Evolutionary conservation across 35 echinoderm and acorn worm genomes (phyloP), one percentile per base, ranked within the genome.

Genomic region (Strongylocentrotus purpuratus): DNA sequence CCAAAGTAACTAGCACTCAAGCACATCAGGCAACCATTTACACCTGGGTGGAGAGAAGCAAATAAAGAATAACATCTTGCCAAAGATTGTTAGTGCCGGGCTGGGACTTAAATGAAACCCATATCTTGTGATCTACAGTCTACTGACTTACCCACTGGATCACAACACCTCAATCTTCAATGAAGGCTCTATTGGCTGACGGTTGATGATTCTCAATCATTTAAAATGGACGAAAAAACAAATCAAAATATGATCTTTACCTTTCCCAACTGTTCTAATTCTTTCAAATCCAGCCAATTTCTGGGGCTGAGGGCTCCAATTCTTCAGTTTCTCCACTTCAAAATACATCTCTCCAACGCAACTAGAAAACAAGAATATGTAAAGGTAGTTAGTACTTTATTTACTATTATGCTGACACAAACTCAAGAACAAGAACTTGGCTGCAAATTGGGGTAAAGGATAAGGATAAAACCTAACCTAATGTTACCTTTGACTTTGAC

Each of bases 251-350:
- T 78, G 65, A 78, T 35, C 45, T 86, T 95, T 33, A 99, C 98
- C 98, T 96, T 99, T 99, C 41, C 98, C 98, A 31, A 99, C 98
- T 31, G 98, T 99, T 95, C 98, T 88, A 32, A 99, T 99, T 20
- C 97, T 97, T 86, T 99, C 98, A 99, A 99, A 99, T 46, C 98
- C 97, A 86, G 97, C 97, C 31, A 98, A 95, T 46, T 96, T 97
- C 87, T 99, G 98, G 33, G 98, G 98, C 33, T 96, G 95, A 55
- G 98, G 96, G 88, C 94, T 99, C 97, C 98, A 97, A 91, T 96
- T 97, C 78, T 98, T 97, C 20, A 99, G 86, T 61, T 99, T 99
- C 31, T 98, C 97, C 46, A 93, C 92, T 31, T 96, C 95, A 93
- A 97, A 99, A 90, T 98, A 99, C 94, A 99, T 94, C 47, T 97